Evolutionary conservation across 2,888 invertebrate species (phyloP).

Genomic region (Noctua pronuba): DNA sequence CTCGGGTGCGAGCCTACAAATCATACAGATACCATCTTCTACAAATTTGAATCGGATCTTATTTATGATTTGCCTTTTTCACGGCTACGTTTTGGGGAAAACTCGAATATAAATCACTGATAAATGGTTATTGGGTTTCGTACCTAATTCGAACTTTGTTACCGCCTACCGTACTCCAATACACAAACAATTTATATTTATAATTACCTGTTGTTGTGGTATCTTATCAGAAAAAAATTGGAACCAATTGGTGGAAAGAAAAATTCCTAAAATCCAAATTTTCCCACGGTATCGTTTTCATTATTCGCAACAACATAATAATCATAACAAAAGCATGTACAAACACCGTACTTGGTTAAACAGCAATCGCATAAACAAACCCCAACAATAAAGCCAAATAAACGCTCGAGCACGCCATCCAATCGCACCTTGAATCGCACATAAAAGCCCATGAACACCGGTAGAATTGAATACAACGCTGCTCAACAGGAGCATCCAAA

Average conservation of each 20-base stretch:
- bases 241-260: conserved; percentile 66
- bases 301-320: conserved; percentile 88
- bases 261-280: conserved; percentile 68
- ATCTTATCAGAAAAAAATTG: conserved; percentile 71
- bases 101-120: conserved; percentile 88
- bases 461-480: conserved; percentile 88
- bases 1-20: conserved; percentile 90
- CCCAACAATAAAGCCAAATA: conserved; percentile 91
- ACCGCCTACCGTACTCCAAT: conserved; percentile 71
- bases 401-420: conserved; percentile 90
- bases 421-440: conserved; percentile 91
- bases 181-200: conserved; percentile 66
- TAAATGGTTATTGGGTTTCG: conserved; percentile 86
- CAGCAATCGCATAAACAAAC: conserved; percentile 91
- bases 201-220: conserved; percentile 50
- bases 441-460: conserved; percentile 90
- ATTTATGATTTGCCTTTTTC: conserved; percentile 91
- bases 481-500: conserved; percentile 87
- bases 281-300: conserved; percentile 83
- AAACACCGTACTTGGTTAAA: conserved; percentile 89
- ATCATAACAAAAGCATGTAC: conserved; percentile 90
- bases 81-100: conserved; percentile 90
- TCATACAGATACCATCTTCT: conserved; percentile 90
- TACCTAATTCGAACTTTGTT: conserved; percentile 83
- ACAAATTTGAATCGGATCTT: conserved; percentile 91